Evolutionary conservation across 2,888 invertebrate genomes (phyloP).

Genomic region (Gibbula magus): DNA sequence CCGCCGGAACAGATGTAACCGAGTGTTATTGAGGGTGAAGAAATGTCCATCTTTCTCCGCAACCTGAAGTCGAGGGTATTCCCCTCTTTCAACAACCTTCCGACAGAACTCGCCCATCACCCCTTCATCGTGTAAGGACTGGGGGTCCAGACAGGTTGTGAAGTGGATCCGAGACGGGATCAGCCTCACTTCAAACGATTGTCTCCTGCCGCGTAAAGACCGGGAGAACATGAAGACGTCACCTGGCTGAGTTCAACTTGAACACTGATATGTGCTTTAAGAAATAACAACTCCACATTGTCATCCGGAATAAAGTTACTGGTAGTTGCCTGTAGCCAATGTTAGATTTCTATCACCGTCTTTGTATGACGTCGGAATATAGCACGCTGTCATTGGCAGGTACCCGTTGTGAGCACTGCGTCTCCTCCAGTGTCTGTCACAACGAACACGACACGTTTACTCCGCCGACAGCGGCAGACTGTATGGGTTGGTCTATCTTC

Average conservation of each 20-base stretch:
- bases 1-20: slow-evolving; percentile 64
- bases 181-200: slow-evolving; percentile 24
- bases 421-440: background rate
- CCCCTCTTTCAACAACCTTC: slow-evolving; percentile 40
- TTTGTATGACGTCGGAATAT: no score
- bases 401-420: background rate
- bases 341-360: no score
- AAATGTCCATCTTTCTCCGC: slow-evolving; percentile 70
- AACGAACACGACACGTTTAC: background rate
- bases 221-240: slow-evolving; percentile 14
- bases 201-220: background rate
- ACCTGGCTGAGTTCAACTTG: background rate
- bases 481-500: slow-evolving; percentile 11
- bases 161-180: slow-evolving; percentile 38
- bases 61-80: slow-evolving; percentile 68
- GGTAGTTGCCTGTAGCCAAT: background rate
- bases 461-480: background rate
- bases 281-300: background rate
- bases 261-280: background rate
- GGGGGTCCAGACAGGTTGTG: slow-evolving; percentile 34
- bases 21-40: slow-evolving; percentile 72
- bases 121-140: slow-evolving; percentile 28
- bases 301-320: background rate
- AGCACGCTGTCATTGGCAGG: background rate
- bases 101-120: slow-evolving; percentile 34